These are phyloP conservation scores for Neoniphon sammara DNA, from an alignment of 2,797 vertebrate genomes.

Conservation along the genomic window DNA sequence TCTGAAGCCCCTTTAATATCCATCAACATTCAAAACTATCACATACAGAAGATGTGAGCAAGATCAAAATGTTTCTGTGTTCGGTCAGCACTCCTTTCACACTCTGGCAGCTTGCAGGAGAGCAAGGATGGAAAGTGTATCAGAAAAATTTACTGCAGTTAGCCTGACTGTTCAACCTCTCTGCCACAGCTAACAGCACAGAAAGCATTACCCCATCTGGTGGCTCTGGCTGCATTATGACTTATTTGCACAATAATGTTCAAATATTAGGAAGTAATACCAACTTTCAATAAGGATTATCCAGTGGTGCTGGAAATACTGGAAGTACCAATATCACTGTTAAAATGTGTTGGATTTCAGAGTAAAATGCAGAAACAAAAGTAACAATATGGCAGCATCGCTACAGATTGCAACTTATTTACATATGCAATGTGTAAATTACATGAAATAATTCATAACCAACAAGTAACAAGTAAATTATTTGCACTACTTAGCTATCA, in stretches of 20 bases:
- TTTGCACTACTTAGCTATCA: not conserved
- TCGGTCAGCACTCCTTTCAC: slow-evolving; percentile 67
- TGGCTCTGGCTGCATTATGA: slow-evolving; percentile 57
- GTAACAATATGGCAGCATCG: not conserved
- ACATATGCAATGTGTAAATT: not conserved
- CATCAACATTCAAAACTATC: slow-evolving; percentile 35
- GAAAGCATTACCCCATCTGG: slow-evolving; percentile 71
- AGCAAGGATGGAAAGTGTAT: slow-evolving; percentile 68
- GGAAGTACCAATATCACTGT: not conserved
- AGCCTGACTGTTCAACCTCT: slow-evolving; percentile 64
- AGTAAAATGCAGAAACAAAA: not conserved
- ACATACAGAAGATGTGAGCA: slow-evolving; percentile 59
- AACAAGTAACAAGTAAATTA: not conserved
- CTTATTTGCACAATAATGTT: slow-evolving; percentile 61
- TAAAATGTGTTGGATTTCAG: slow-evolving; percentile 2
- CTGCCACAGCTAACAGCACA: slow-evolving; percentile 57
- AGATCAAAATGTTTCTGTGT: slow-evolving; percentile 59
- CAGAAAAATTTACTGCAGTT: slow-evolving; percentile 71
- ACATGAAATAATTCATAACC: not conserved
- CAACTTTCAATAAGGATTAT: slow-evolving; percentile 34
- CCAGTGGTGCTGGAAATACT: slow-evolving; percentile 12
- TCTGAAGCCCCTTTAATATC: slow-evolving; percentile 10
- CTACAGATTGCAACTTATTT: not conserved
- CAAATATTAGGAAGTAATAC: slow-evolving; percentile 49
- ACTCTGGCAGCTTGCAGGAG: slow-evolving; percentile 54